Percentiles rank a stretch among this genome's conserved stretches.
phyloP scores from a whole-genome alignment of 1,140 invertebrate genomes.

The Danaus melanippus region DNA sequence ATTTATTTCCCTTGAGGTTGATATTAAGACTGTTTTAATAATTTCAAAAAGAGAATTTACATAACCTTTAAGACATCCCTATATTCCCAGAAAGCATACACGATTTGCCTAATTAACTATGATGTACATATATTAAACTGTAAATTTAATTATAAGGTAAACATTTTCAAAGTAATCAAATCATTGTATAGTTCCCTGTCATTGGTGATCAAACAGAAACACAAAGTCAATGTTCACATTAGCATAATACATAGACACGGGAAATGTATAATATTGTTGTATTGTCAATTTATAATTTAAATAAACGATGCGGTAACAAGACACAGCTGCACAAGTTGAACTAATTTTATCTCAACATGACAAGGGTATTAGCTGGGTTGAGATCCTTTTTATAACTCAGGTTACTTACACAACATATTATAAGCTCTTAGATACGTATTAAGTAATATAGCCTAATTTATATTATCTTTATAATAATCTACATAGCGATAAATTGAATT shows the following conservation, averaged over 20 bases:
- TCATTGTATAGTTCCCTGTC: conserved; percentile 7
- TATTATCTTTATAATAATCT: conserved; percentile 6
- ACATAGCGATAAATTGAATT: background rate
- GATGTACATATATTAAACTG: too few relatives aligned
- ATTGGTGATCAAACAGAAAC: conserved; percentile 8
- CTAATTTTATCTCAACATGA: conserved; percentile 66
- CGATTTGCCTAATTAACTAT: too few relatives aligned
- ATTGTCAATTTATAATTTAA: conserved; percentile 59
- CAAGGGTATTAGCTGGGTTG: conserved; percentile 67
- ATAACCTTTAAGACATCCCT: too few relatives aligned
- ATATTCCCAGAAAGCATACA: too few relatives aligned
- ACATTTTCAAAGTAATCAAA: conserved; percentile 6
- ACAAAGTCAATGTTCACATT: conserved; percentile 13
- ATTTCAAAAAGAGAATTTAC: too few relatives aligned
- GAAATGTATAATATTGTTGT: conserved; percentile 40
- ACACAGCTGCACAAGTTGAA: conserved; percentile 60
- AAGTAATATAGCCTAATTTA: background rate
- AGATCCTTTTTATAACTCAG: conserved; percentile 62
- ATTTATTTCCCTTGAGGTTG: too few relatives aligned
- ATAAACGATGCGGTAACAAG: conserved; percentile 46
- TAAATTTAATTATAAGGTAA: too few relatives aligned
- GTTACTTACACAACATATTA: conserved; percentile 31
- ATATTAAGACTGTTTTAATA: too few relatives aligned
- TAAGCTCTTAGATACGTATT: conserved; percentile 13
- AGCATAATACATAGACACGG: conserved; percentile 9